These are phyloP conservation scores for Vicugna pacos DNA, from an alignment of 2,113 vertebrate species.

Conservation along the genomic window DNA sequence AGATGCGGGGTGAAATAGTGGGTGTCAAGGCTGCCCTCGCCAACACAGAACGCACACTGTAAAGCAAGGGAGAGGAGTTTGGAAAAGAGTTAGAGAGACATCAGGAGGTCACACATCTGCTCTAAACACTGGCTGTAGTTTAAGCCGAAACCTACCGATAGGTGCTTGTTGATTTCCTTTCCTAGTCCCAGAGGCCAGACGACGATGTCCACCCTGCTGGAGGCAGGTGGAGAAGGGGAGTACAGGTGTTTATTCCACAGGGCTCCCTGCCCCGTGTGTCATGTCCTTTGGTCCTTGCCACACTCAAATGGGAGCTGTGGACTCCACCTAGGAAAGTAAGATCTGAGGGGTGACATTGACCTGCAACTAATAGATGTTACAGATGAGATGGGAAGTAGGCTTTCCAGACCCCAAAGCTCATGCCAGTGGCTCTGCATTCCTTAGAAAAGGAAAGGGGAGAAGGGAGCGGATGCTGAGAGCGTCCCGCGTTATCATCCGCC, in stretches of 20 bases:
- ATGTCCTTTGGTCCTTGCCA: rapidly evolving
- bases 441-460: background rate
- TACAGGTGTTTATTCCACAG: background rate
- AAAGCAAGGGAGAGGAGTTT: background rate
- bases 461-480: background rate
- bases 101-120: background rate
- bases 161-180: background rate
- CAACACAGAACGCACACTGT: too few relatives aligned
- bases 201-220: background rate
- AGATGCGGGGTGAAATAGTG: background rate
- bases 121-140: background rate
- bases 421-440: rapidly evolving
- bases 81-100: background rate
- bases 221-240: background rate
- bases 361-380: background rate
- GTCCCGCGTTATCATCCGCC: rapidly evolving
- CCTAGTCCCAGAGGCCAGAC: background rate
- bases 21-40: too few relatives aligned
- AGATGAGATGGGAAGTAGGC: background rate
- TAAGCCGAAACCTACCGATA: background rate
- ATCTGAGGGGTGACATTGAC: background rate
- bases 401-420: background rate
- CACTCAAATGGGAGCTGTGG: background rate
- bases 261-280: background rate
- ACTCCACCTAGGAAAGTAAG: background rate